Conservation (phyloP, 2,113 vertebrate genomes). For the Salvelinus sp. region DNA sequence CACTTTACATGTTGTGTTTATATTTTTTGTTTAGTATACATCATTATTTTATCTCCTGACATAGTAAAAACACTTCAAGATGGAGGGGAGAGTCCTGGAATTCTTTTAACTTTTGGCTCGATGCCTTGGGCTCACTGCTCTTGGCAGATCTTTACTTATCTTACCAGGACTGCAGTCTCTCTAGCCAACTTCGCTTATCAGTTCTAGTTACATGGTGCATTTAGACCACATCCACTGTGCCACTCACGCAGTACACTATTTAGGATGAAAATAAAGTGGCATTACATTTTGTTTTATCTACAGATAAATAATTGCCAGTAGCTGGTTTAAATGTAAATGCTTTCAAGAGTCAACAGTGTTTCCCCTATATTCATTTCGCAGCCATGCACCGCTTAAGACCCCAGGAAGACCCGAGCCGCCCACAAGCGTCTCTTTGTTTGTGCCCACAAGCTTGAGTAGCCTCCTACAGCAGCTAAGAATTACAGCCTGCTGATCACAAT, state of each 20-base stretch:
- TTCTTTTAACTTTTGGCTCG: constrained; percentile 20
- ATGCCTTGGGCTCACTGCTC: constrained; percentile 23
- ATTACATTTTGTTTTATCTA: not conserved
- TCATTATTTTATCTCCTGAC: constrained; percentile 36
- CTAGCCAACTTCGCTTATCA: not conserved
- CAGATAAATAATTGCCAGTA: not conserved
- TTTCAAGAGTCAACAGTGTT: not conserved
- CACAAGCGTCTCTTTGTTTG: constrained; percentile 55
- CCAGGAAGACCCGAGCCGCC: too few species aligned
- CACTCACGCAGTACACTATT: not conserved
- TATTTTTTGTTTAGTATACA: not conserved
- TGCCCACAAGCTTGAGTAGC: constrained; percentile 39
- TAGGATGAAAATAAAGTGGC: not conserved
- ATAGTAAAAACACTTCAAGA: constrained; percentile 47
- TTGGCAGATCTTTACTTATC: constrained; percentile 18
- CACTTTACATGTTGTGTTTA: not conserved
- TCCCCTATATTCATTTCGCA: too few species aligned
- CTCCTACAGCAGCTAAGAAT: constrained; percentile 23
- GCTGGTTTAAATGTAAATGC: not conserved
- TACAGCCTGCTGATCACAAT: constrained; percentile 36
- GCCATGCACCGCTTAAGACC: too few species aligned
- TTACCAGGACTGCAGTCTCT: constrained; percentile 30
- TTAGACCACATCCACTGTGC: not conserved
- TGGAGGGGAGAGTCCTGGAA: constrained; percentile 28
- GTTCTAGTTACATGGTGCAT: constrained; percentile 5